Percentiles rank a stretch among this genome's conserved stretches.
These are phyloP conservation scores for Hemistola chrysoprasaria DNA, from an alignment of 2,888 invertebrate species.

Conservation along the genomic window DNA sequence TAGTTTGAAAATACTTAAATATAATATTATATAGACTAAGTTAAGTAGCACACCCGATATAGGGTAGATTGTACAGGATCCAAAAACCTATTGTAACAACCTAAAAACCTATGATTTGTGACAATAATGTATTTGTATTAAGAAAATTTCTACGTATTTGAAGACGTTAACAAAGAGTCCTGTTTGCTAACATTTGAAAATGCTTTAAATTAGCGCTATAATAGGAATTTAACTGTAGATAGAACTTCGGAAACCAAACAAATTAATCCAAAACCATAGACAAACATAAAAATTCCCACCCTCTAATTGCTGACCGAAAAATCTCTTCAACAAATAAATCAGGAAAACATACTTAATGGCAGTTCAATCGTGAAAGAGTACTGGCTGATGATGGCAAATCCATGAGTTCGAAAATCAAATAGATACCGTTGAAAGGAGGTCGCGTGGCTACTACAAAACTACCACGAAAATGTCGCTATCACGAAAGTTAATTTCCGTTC, in stretches of 20 bases:
- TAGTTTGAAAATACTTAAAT: too few relatives aligned
- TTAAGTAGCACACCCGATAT: too few relatives aligned
- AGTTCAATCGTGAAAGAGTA: slow-evolving; percentile 65
- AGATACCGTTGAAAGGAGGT: slow-evolving; percentile 75
- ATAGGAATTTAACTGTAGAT: too few relatives aligned
- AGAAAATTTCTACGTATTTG: too few relatives aligned
- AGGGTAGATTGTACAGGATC: too few relatives aligned
- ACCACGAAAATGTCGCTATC: slow-evolving; percentile 25
- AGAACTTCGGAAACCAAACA: slow-evolving; percentile 12
- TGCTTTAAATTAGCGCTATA: too few relatives aligned
- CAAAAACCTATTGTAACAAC: too few relatives aligned
- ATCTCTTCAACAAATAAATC: slow-evolving; percentile 70
- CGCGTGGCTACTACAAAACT: slow-evolving; percentile 62
- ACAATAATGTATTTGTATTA: too few relatives aligned
- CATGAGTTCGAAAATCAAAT: slow-evolving; percentile 73
- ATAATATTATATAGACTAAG: too few relatives aligned
- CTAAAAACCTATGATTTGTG: too few relatives aligned
- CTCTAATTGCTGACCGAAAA: slow-evolving; percentile 55
- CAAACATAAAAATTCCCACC: slow-evolving; percentile 54
- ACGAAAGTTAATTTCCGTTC: slow-evolving; percentile 1
- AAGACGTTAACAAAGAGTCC: too few relatives aligned
- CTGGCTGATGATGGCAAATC: slow-evolving; percentile 60
- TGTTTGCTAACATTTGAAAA: too few relatives aligned
- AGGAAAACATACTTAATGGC: slow-evolving; percentile 67
- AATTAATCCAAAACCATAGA: slow-evolving; percentile 46